Percentiles rank a stretch among this genome's conserved stretches.
phyloP scores from a whole-genome alignment of 2,888 invertebrate species.

The Atrina japonica region DNA sequence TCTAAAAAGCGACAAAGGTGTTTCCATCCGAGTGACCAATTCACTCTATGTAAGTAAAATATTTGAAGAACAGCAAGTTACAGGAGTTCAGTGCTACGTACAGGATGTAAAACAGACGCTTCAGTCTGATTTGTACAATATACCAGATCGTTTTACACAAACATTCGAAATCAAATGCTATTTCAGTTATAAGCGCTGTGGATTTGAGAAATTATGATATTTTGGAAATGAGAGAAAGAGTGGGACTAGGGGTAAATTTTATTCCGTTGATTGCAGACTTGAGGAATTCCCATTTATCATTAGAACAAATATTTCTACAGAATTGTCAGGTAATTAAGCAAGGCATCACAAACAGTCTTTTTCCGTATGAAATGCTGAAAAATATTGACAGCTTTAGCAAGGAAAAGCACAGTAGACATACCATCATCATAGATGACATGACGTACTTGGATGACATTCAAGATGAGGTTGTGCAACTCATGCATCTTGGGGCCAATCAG shows the following conservation, averaged over 20 bases:
- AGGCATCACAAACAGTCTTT: not conserved
- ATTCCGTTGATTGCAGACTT: slow-evolving; percentile 22
- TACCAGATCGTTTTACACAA: not conserved
- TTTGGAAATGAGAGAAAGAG: slow-evolving; percentile 8
- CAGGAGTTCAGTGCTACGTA: not conserved
- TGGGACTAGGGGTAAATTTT: slow-evolving; percentile 2
- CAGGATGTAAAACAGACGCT: not conserved
- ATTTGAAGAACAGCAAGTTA: not conserved
- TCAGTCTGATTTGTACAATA: not conserved
- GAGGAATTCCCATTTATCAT: not conserved
- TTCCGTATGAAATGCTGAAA: not conserved
- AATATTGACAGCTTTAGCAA: not conserved
- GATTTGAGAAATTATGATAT: slow-evolving; percentile 15
- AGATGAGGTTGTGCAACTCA: too few species aligned
- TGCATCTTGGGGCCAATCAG: too few species aligned
- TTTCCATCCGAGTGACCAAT: not conserved
- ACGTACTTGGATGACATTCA: too few species aligned
- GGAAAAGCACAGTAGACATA: not conserved
- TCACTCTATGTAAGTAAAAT: not conserved
- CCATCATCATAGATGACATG: slow-evolving; percentile 1
- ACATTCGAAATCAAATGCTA: not conserved
- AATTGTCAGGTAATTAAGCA: not conserved
- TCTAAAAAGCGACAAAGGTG: not conserved
- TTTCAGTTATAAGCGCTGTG: slow-evolving; percentile 2
- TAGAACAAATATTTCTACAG: not conserved